Conservation (phyloP, 2,888 invertebrate genomes). For the Salticus scenicus region DNA sequence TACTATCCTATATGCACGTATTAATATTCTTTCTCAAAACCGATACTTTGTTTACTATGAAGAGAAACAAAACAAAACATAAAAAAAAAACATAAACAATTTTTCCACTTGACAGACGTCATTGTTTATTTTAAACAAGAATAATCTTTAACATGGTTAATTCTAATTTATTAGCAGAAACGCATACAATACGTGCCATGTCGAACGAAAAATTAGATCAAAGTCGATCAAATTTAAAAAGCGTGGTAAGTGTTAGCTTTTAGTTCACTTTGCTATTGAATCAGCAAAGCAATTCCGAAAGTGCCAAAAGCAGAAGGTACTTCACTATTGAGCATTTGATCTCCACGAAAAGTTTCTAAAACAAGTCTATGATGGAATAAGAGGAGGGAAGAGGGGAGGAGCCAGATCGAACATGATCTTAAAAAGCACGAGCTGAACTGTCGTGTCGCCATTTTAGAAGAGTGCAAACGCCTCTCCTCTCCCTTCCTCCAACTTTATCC, state of each 20-base stretch:
- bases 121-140: too few species aligned
- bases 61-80: too few species aligned
- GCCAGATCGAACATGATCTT: neutral
- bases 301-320: conserved; percentile 49
- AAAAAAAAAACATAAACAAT: too few species aligned
- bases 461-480: neutral
- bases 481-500: neutral
- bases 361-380: neutral
- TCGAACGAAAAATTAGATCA: neutral
- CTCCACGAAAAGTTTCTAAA: neutral
- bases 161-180: too few species aligned
- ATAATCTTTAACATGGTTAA: too few species aligned
- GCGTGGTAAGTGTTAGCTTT: neutral
- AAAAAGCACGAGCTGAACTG: conserved; percentile 1
- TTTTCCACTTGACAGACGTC: too few species aligned
- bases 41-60: too few species aligned
- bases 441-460: neutral
- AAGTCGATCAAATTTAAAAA: conserved; percentile 6
- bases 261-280: conserved; percentile 14
- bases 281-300: neutral
- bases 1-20: too few species aligned
- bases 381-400: neutral
- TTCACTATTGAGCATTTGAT: conserved; percentile 3
- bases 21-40: too few species aligned
- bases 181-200: neutral